Base-by-base conservation (phyloP, 2,888 invertebrate genomes). In the Apamea monoglypha region DNA sequence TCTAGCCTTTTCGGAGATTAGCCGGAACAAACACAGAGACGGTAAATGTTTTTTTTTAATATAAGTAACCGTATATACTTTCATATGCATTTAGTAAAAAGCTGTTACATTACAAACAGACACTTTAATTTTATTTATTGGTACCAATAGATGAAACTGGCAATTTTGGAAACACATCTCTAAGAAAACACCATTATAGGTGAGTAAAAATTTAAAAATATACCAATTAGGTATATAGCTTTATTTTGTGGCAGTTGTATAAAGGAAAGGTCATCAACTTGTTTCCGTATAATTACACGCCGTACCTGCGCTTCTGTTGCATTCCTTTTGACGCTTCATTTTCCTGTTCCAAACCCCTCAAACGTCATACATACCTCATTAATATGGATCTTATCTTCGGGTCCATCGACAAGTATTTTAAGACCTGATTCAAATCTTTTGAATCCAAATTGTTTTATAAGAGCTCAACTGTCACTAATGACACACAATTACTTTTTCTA, bases 271-370 rank as follows among this genome's bases (percentile, higher is more conserved):
- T 67, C 80, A 67, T 80, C 7, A 61, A 53, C 66, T 61, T 47
- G 25, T 59, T 29, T 56, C 7, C 40, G 36, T 29, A 40, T 50
- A 66, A 79, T 66, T 50, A 72, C 12, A n/a, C 21, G 18, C 7
- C 25, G 25, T 71, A 71, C 50, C 64, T 50, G 50, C 40, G n/a
- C 21, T 79, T 32, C 18, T 14, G n/a, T 40, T 16, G 8, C 14
- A 56, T 36, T 21, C 3, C 7, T 59, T 75, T 81, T 63, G 25
- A n/a, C 16, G 67, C 18, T 63, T 36, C 36, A 47, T 74, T 63
- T 80, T 81, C 68, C 53, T 81, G 74, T 68, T 74, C 2, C 10
- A 18, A 80, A 78, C 16, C 16, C 36, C 10, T 21, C 25, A 63
- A 53, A 61, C 16, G 59, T 53, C 50, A 32, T 21, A 61, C 50